Evolutionary conservation across 2,113 vertebrate species (phyloP).

Genomic region (Penelope pileata): DNA sequence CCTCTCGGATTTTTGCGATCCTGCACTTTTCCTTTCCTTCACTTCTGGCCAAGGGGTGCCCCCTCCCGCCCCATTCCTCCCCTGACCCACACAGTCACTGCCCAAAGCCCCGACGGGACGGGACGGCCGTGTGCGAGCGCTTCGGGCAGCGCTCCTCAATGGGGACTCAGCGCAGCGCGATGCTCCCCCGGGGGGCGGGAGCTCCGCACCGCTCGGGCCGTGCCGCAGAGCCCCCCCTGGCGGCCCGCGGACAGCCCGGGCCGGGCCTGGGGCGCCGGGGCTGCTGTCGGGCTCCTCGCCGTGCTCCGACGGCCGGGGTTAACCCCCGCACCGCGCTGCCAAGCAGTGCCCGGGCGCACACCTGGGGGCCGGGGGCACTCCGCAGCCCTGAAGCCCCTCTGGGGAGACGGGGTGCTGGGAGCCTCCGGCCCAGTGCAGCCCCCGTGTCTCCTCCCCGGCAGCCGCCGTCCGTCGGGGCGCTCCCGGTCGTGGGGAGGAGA

Average conservation of each 20-base stretch:
- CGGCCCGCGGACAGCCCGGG: background rate
- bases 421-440: too few relatives aligned
- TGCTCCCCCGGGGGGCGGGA: too few relatives aligned
- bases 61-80: background rate
- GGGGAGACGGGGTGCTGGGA: too few relatives aligned
- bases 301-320: too few relatives aligned
- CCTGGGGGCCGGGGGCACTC: too few relatives aligned
- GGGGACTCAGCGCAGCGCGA: background rate
- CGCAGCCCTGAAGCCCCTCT: too few relatives aligned
- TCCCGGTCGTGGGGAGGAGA: too few relatives aligned
- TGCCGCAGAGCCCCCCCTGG: slow-evolving; percentile 43
- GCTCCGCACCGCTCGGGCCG: background rate
- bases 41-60: background rate
- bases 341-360: too few relatives aligned
- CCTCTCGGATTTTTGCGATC: background rate
- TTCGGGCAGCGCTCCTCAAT: background rate
- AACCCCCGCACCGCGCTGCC: too few relatives aligned
- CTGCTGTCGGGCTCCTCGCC: too few relatives aligned
- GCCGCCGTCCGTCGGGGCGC: too few relatives aligned
- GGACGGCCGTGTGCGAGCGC: background rate
- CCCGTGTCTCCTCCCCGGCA: too few relatives aligned
- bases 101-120: background rate
- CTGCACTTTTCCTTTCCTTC: background rate
- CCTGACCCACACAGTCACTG: background rate
- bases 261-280: background rate